phyloP scores from a whole-genome alignment of 2,113 vertebrate species.

The Dipodomys merriami region DNA sequence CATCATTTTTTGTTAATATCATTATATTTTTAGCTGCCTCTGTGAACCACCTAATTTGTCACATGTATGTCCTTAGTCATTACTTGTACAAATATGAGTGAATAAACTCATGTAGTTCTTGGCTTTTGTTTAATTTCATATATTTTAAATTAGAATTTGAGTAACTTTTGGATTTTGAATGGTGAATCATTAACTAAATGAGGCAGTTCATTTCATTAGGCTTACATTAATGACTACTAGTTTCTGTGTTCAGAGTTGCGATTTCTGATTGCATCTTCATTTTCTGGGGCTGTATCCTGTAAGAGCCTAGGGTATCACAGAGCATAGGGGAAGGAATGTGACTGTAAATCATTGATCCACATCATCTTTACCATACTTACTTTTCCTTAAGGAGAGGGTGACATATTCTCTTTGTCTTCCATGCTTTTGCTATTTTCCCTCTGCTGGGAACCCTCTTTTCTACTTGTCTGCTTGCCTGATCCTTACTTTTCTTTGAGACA shows the following conservation, averaged over 20 bases:
- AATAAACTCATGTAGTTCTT: background rate
- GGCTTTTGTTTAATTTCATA: background rate
- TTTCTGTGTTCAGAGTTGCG: background rate
- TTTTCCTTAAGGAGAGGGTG: background rate
- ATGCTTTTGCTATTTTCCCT: background rate
- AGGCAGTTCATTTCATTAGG: background rate
- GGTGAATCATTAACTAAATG: slow-evolving; percentile 1
- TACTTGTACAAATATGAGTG: background rate
- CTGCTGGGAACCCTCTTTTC: background rate
- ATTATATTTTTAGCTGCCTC: background rate
- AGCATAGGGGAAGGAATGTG: background rate
- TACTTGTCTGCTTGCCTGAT: background rate
- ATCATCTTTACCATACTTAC: background rate
- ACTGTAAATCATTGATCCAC: background rate
- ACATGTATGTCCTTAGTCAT: background rate
- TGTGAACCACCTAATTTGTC: background rate
- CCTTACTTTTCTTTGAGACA: background rate
- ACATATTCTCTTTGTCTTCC: background rate
- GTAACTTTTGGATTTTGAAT: background rate
- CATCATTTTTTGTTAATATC: background rate
- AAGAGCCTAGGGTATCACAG: background rate
- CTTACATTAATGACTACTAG: background rate
- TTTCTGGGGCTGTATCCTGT: background rate
- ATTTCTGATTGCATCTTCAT: background rate
- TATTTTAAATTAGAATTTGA: background rate